phyloP scores from a whole-genome alignment of 2,797 vertebrate genomes.

The Salmo trutta region DNA sequence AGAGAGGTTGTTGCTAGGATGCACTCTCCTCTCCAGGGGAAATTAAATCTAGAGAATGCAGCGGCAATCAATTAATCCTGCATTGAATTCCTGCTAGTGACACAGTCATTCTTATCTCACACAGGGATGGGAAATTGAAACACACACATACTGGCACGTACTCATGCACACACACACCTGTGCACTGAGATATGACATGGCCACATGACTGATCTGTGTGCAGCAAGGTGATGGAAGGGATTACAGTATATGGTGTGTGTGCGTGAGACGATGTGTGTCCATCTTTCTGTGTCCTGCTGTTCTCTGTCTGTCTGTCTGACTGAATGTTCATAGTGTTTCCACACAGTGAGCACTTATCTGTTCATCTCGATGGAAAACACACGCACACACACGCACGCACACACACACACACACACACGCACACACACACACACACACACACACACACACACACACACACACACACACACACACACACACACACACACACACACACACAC shows the following conservation, averaged over 20 bases:
- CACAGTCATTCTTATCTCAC: slow-evolving; percentile 2
- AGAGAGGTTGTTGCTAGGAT: slow-evolving; percentile 67
- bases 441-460: too few relatives aligned
- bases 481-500: background rate
- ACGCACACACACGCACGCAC: background rate
- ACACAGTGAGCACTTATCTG: too few relatives aligned
- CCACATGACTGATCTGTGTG: too few relatives aligned
- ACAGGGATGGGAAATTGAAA: background rate
- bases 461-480: background rate
- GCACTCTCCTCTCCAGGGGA: slow-evolving; percentile 60
- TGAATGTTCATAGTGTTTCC: too few relatives aligned
- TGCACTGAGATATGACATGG: background rate
- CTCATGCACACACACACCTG: background rate
- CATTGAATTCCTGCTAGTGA: slow-evolving; percentile 40
- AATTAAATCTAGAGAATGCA: slow-evolving; percentile 64
- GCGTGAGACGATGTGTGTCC: too few relatives aligned
- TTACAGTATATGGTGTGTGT: too few relatives aligned
- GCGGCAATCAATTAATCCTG: slow-evolving; percentile 65
- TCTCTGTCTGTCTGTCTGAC: too few relatives aligned
- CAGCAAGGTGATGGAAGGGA: too few relatives aligned
- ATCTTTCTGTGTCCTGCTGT: too few relatives aligned
- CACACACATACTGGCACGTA: background rate
- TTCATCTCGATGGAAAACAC: background rate
- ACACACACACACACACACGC: background rate
- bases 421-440: slow-evolving; percentile 4